Evolutionary conservation across 2,888 invertebrate species (phyloP).

Genomic region (Dynastes grantii): DNA sequence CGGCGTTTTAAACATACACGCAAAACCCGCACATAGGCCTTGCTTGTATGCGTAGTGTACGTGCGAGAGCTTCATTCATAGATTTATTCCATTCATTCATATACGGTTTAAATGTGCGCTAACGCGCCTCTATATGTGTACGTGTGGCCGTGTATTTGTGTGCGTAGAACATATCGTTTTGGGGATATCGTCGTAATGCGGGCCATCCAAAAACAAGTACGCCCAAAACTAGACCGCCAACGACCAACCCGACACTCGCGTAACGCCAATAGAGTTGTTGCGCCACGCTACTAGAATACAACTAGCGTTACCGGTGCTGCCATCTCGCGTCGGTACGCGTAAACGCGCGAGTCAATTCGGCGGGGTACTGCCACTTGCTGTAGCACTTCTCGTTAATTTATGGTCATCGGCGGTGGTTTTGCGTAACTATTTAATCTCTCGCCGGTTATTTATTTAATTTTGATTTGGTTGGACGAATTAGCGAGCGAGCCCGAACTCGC

Average conservation of each 20-base stretch:
- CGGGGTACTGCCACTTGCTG: slow-evolving; percentile 9
- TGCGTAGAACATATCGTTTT: neutral
- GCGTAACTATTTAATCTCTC: slow-evolving; percentile 44
- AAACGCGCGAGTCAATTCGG: neutral
- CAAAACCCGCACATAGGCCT: neutral
- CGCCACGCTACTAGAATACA: slow-evolving; percentile 2
- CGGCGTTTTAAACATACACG: neutral
- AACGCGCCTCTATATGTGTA: neutral
- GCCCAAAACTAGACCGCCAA: slow-evolving; percentile 20
- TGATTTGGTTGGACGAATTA: slow-evolving; percentile 16
- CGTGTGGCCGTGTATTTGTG: neutral
- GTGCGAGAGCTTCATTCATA: slow-evolving; percentile 33
- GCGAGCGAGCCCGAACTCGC: neutral
- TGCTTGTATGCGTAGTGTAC: too few relatives aligned
- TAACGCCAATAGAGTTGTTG: slow-evolving; percentile 18
- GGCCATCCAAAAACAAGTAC: slow-evolving; percentile 14
- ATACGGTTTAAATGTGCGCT: slow-evolving; percentile 30
- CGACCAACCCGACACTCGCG: slow-evolving; percentile 1
- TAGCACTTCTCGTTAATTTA: slow-evolving; percentile 38
- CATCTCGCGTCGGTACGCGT: neutral
- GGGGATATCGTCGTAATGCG: neutral
- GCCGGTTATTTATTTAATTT: slow-evolving; percentile 42
- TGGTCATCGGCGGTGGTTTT: slow-evolving; percentile 36
- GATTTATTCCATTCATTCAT: slow-evolving; percentile 40
- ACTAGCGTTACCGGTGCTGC: slow-evolving; percentile 1